Evolutionary conservation across 2,113 vertebrate species (phyloP).

Genomic region (Hipposideros armiger): DNA sequence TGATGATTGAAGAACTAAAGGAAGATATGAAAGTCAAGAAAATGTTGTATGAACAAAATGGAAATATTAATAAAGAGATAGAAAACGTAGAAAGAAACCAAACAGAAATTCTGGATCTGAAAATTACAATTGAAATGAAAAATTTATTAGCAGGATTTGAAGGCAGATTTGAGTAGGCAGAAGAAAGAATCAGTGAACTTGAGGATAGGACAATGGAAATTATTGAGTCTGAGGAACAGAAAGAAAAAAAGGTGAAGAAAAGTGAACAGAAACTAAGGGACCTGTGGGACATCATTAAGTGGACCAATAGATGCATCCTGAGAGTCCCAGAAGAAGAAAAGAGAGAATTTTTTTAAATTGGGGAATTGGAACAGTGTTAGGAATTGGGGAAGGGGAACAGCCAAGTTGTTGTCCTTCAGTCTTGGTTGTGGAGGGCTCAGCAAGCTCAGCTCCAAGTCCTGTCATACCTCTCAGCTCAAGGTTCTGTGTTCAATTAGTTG

Average conservation of each 20-base stretch:
- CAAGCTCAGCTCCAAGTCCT: no score
- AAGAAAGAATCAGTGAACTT: background rate
- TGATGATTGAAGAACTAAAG: background rate
- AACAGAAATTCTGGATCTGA: background rate
- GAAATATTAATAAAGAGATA: background rate
- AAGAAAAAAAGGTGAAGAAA: background rate
- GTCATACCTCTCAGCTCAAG: no score
- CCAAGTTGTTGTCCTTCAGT: no score
- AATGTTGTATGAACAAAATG: background rate
- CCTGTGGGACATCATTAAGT: background rate
- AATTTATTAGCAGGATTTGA: background rate
- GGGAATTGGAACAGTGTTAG: no score
- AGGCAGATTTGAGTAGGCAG: background rate
- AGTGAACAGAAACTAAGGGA: background rate
- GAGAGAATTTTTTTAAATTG: background rate
- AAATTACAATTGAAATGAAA: conserved; percentile 7
- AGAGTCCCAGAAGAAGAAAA: background rate
- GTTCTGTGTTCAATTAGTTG: no score
- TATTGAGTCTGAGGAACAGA: background rate
- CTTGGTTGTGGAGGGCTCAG: no score
- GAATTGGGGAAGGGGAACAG: no score
- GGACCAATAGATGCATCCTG: background rate
- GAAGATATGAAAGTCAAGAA: background rate
- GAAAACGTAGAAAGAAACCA: background rate
- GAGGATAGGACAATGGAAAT: background rate